Evolutionary conservation across 2,888 invertebrate genomes (phyloP).

Genomic region (Agrochola macilenta): DNA sequence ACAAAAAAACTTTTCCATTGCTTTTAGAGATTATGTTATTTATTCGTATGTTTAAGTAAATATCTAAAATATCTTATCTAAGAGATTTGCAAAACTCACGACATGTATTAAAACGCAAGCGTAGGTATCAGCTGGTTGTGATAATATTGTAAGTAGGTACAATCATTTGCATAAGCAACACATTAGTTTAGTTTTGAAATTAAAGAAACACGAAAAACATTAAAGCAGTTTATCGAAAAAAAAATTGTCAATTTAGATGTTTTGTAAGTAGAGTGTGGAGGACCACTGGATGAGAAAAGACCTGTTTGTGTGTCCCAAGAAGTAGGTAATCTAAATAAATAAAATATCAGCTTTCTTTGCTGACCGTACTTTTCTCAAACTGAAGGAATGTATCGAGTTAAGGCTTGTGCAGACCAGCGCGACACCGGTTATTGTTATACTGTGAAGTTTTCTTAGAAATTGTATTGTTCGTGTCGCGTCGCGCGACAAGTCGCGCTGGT

Average conservation of each 20-base stretch:
- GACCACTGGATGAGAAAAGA: no score
- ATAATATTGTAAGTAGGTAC: conserved; percentile 4
- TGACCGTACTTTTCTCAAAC: background rate
- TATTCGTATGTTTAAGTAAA: conserved; percentile 9
- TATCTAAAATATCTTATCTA: conserved; percentile 40
- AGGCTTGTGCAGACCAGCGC: no score
- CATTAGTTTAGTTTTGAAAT: background rate
- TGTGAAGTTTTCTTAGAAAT: no score
- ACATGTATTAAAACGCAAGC: conserved; percentile 6
- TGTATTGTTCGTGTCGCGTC: no score
- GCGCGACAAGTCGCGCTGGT: no score
- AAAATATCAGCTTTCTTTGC: background rate
- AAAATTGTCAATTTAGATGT: no score
- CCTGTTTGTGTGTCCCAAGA: background rate
- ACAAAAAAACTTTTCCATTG: conserved; percentile 30
- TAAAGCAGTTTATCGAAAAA: no score
- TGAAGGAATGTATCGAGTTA: background rate
- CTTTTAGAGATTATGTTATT: conserved; percentile 33
- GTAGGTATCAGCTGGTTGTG: conserved; percentile 33
- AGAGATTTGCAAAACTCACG: conserved; percentile 34
- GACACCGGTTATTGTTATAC: no score
- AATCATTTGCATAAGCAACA: background rate
- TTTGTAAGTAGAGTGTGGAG: no score
- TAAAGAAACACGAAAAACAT: background rate
- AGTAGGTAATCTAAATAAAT: background rate